Evolutionary conservation across 2,797 vertebrate genomes (phyloP).

Genomic region (Onychomys leucogaster): DNA sequence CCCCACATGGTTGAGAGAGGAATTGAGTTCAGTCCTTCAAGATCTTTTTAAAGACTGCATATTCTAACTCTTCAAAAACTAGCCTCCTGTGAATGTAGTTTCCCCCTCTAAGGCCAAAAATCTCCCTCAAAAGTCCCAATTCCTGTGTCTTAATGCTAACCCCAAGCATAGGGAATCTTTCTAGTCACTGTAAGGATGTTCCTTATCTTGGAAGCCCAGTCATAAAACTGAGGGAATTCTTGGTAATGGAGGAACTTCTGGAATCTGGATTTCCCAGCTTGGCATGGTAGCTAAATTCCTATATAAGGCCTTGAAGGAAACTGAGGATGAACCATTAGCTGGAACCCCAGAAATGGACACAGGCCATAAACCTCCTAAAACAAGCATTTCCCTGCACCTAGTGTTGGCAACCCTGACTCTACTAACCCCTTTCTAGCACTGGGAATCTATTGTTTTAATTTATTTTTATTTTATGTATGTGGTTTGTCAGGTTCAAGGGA

Average conservation of each 20-base stretch:
- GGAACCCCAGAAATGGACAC: neutral
- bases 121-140: neutral
- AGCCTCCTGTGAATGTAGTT: neutral
- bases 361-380: too few relatives aligned
- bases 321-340: neutral
- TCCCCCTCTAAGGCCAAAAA: neutral
- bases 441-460: too few relatives aligned
- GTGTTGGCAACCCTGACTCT: too few relatives aligned
- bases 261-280: neutral
- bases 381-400: too few relatives aligned
- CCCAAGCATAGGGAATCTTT: neutral
- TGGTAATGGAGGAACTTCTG: neutral
- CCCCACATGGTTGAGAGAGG: neutral
- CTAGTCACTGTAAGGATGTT: neutral
- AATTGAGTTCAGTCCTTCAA: neutral
- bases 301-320: neutral
- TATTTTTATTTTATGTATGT: too few relatives aligned
- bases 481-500: too few relatives aligned
- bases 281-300: neutral
- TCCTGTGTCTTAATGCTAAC: neutral
- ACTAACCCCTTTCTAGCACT: too few relatives aligned
- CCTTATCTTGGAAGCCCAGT: neutral
- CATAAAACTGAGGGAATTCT: neutral
- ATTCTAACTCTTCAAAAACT: neutral
- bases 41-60: neutral